Evolutionary conservation across 2,888 invertebrate genomes (phyloP).

Genomic region (Ochlodes sylvanus): DNA sequence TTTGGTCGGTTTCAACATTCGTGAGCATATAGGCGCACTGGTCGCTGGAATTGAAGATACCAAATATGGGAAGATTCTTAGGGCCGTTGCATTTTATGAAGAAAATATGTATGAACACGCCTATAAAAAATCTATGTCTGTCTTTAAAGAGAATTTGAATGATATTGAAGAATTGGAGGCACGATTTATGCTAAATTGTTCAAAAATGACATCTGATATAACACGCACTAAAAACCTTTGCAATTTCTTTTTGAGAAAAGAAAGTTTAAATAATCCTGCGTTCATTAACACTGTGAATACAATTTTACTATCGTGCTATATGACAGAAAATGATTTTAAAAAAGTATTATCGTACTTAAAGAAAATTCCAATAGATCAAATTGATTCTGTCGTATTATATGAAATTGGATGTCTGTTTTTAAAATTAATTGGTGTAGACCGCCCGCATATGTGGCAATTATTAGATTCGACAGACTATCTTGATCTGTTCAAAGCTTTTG

Average conservation of each 20-base stretch:
- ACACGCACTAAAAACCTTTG: constrained; percentile 63
- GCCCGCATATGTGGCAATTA: constrained; percentile 50
- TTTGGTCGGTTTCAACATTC: constrained; percentile 65
- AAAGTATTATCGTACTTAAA: constrained; percentile 67
- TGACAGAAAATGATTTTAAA: constrained; percentile 73
- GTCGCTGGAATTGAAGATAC: constrained; percentile 84
- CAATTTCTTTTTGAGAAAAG: constrained; percentile 62
- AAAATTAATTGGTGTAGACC: constrained; percentile 54
- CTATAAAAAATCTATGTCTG: constrained; percentile 65
- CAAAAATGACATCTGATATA: constrained; percentile 67
- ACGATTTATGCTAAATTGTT: constrained; percentile 63
- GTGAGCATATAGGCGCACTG: constrained; percentile 77
- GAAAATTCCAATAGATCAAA: constrained; percentile 52
- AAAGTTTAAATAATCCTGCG: constrained; percentile 53
- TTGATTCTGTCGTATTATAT: constrained; percentile 55
- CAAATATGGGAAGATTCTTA: constrained; percentile 84
- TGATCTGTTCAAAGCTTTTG: constrained; percentile 74
- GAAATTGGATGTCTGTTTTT: constrained; percentile 62
- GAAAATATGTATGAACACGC: constrained; percentile 82
- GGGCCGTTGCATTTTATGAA: constrained; percentile 82
- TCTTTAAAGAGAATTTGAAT: constrained; percentile 61
- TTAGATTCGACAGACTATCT: constrained; percentile 56
- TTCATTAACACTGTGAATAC: constrained; percentile 49
- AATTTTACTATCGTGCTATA: constrained; percentile 58
- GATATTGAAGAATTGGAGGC: constrained; percentile 56